Conservation (phyloP, 2,113 vertebrate species). For the Cinclus mexicanus region DNA sequence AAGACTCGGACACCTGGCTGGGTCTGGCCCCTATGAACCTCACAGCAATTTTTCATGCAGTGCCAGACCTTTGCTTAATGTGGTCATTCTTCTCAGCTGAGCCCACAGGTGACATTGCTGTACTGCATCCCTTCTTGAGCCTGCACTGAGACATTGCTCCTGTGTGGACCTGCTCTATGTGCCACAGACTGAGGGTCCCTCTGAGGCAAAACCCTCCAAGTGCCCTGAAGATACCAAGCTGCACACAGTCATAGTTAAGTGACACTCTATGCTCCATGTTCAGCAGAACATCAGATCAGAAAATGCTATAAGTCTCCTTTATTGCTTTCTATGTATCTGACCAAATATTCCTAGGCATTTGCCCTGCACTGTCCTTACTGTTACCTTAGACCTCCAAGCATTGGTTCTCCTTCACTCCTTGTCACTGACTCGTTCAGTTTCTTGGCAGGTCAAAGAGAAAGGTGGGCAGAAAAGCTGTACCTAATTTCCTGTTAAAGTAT, state of each 20-base stretch:
- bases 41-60: constrained; percentile 5
- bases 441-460: neutral
- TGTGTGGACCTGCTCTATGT: fast-evolving
- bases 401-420: neutral
- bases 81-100: constrained; percentile 27
- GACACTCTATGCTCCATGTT: neutral
- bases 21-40: neutral
- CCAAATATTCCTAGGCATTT: neutral
- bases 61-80: constrained; percentile 43
- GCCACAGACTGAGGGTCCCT: neutral
- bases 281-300: neutral
- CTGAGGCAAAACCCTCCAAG: neutral
- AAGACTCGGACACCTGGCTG: neutral
- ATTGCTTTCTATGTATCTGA: neutral
- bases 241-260: neutral
- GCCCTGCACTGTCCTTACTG: neutral
- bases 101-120: neutral
- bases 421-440: neutral
- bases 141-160: fast-evolving
- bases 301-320: neutral
- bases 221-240: neutral
- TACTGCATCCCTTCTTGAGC: neutral
- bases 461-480: neutral
- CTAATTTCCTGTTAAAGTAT: neutral
- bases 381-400: neutral